Conservation (phyloP, 2,113 vertebrate species). For the Engraulis encrasicolus region DNA sequence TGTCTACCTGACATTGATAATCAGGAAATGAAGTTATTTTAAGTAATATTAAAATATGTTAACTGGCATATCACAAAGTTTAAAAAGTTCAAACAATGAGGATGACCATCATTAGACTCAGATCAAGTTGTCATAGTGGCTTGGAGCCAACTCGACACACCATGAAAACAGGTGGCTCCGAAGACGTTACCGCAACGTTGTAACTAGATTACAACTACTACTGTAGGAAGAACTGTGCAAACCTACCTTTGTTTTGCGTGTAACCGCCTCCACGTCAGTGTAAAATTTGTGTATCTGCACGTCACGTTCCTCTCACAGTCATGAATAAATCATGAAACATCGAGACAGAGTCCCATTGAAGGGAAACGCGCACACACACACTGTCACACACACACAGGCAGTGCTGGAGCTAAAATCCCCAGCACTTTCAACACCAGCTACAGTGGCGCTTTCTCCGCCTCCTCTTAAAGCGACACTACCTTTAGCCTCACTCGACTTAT, state of each 20-base stretch:
- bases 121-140: neutral
- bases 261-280: constrained; percentile 36
- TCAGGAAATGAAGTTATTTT: no score
- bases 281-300: constrained; percentile 31
- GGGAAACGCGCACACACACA: neutral
- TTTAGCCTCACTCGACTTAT: constrained; percentile 51
- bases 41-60: no score
- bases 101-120: neutral
- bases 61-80: no score
- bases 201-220: neutral
- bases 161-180: constrained; percentile 18
- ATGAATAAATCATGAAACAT: constrained; percentile 54
- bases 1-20: neutral
- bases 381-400: no score
- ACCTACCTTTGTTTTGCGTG: constrained; percentile 46
- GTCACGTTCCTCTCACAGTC: constrained; percentile 41
- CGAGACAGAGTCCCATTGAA: constrained; percentile 24
- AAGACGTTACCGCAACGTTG: constrained; percentile 21
- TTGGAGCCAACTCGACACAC: neutral
- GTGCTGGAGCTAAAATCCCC: neutral
- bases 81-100: neutral
- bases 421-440: constrained; percentile 9
- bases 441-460: constrained; percentile 64
- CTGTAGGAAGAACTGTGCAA: constrained; percentile 16
- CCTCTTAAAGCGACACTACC: constrained; percentile 62